These are phyloP conservation scores for Sparidentex hasta DNA, from an alignment of 2,797 vertebrate species.

Conservation along the genomic window DNA sequence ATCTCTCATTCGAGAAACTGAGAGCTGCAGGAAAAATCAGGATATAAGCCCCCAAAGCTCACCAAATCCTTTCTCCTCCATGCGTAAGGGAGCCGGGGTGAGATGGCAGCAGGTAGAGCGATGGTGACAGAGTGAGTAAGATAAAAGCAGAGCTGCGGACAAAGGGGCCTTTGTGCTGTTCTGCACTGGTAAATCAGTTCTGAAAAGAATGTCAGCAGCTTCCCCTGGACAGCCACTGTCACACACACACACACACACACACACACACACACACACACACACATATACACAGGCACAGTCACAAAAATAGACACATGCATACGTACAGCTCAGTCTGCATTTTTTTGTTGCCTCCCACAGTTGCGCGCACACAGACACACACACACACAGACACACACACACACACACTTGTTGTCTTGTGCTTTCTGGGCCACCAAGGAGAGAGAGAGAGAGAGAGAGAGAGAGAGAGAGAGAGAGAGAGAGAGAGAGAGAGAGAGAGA, in stretches of 20 bases:
- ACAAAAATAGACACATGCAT: constrained; percentile 62
- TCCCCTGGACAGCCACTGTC: constrained; percentile 40
- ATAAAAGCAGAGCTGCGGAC: constrained; percentile 57
- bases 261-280: constrained; percentile 14
- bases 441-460: neutral
- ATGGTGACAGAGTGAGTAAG: constrained; percentile 51
- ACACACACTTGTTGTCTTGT: constrained; percentile 56
- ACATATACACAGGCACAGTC: constrained; percentile 5
- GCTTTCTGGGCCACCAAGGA: constrained; percentile 67
- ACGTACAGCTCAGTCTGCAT: constrained; percentile 51
- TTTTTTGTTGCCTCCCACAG: constrained; percentile 53
- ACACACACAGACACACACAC: neutral
- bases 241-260: constrained; percentile 23
- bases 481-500: neutral
- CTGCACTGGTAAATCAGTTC: constrained; percentile 59
- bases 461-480: no score
- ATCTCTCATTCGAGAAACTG: constrained; percentile 40
- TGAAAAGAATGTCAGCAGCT: constrained; percentile 66
- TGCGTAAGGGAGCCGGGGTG: constrained; percentile 24
- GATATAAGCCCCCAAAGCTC: constrained; percentile 38
- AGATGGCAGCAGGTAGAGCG: constrained; percentile 48
- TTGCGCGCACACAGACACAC: constrained; percentile 18
- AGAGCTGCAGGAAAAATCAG: constrained; percentile 39
- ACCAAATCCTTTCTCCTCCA: constrained; percentile 51
- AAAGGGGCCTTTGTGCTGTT: constrained; percentile 68